Conservation (phyloP, 2,113 vertebrate species). For the Zeus faber region DNA sequence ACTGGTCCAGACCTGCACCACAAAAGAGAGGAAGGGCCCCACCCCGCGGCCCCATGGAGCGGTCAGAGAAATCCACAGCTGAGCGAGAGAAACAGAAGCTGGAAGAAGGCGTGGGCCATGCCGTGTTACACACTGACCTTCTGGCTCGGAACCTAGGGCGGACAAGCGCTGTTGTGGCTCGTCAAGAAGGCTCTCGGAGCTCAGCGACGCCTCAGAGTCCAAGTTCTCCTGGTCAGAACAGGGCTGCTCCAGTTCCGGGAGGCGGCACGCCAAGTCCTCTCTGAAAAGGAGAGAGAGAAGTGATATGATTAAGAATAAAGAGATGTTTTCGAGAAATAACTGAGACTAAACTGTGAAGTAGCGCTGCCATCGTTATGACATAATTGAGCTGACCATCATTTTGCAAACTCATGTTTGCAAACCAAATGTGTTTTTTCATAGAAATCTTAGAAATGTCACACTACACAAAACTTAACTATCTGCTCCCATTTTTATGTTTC, state of each 20-base stretch:
- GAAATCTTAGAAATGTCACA: no score
- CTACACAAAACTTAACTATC: no score
- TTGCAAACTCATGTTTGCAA: no score
- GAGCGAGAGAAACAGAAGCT: conserved; percentile 29
- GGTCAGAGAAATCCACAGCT: conserved; percentile 58
- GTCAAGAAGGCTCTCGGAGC: conserved; percentile 93
- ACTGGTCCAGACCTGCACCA: conserved; percentile 78
- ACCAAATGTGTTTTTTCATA: no score
- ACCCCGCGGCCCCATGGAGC: conserved; percentile 43
- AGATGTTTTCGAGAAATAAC: no score
- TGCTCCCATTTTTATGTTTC: no score
- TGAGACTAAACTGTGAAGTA: no score
- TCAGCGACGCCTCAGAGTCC: conserved; percentile 90
- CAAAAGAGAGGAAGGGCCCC: conserved; percentile 57
- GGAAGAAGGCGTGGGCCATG: conserved; percentile 34
- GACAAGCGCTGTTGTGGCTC: conserved; percentile 72
- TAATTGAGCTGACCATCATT: no score
- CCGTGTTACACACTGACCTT: conserved; percentile 87
- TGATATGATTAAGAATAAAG: neutral
- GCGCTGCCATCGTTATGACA: no score
- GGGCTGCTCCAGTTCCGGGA: conserved; percentile 92
- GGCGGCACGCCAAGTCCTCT: conserved; percentile 90
- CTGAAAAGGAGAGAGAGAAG: conserved; percentile 54
- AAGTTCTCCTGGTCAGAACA: conserved; percentile 94
- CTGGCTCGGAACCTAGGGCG: conserved; percentile 66